Percentiles rank a stretch among this genome's conserved stretches.
These are phyloP conservation scores for Vanessa tameamea DNA, from an alignment of 1,140 invertebrate species.

Conservation along the genomic window DNA sequence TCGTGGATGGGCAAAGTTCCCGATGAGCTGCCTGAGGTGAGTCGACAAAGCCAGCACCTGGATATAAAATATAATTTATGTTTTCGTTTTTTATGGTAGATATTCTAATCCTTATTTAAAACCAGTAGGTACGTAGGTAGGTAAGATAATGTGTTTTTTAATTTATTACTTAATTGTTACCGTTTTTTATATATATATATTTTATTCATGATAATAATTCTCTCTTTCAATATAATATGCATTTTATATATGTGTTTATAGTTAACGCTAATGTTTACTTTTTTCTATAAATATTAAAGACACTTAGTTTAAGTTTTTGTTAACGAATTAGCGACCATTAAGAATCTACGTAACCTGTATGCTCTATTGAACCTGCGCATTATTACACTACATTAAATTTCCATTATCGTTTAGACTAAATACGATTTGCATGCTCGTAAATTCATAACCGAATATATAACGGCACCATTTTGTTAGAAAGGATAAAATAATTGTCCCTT, in stretches of 20 bases:
- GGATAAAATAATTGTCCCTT: slow-evolving; percentile 8
- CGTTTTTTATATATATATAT: too few species aligned
- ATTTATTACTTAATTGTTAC: too few species aligned
- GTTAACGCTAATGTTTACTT: too few species aligned
- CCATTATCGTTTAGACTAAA: slow-evolving; percentile 43
- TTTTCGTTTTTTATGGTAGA: background rate
- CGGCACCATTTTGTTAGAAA: background rate
- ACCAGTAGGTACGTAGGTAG: too few species aligned
- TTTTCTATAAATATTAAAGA: background rate
- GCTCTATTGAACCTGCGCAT: slow-evolving; percentile 23
- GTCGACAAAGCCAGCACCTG: slow-evolving; percentile 40
- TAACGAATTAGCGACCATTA: slow-evolving; percentile 34
- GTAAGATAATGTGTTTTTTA: too few species aligned
- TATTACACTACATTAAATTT: slow-evolving; percentile 54
- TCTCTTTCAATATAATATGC: too few species aligned
- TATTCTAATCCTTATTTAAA: background rate
- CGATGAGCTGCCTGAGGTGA: slow-evolving; percentile 95
- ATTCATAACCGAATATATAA: background rate
- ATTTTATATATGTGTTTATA: too few species aligned
- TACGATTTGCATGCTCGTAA: slow-evolving; percentile 18
- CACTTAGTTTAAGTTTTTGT: background rate
- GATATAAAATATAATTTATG: background rate
- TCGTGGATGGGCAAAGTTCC: slow-evolving; percentile 99
- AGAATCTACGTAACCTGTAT: slow-evolving; percentile 29
- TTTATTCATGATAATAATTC: too few species aligned